These are phyloP conservation scores for Ctenoplectra terminalis DNA, from an alignment of 1,140 invertebrate species.

Conservation along the genomic window DNA sequence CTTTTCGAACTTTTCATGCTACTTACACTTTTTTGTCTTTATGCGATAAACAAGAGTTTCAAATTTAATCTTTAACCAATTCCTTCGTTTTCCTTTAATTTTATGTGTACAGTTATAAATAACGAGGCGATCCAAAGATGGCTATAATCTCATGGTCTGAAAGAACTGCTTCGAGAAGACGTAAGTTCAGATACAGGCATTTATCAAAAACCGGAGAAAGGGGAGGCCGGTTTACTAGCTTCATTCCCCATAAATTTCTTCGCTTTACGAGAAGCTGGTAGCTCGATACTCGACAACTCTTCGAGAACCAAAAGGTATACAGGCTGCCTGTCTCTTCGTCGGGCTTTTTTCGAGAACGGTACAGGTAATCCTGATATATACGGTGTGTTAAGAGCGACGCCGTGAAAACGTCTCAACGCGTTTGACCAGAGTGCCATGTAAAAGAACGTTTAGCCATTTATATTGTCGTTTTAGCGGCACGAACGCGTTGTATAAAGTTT, in stretches of 20 bases:
- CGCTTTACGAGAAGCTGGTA: not conserved
- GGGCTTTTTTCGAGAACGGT: not conserved
- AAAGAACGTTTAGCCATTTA: constrained; percentile 3
- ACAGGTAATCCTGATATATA: constrained; percentile 34
- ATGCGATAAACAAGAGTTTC: no score
- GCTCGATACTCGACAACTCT: not conserved
- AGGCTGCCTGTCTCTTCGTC: not conserved
- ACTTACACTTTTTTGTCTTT: not conserved
- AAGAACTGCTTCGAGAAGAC: not conserved
- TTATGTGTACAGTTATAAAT: not conserved
- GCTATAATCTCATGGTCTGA: not conserved
- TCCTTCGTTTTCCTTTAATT: no score
- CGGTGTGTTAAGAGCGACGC: constrained; percentile 1
- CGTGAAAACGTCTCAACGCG: not conserved
- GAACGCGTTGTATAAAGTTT: not conserved
- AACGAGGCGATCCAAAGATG: not conserved
- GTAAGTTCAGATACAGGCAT: not conserved
- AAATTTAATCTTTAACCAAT: not conserved
- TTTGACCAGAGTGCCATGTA: not conserved
- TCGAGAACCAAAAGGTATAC: not conserved
- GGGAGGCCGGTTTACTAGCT: not conserved
- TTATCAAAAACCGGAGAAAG: not conserved
- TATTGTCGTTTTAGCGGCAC: not conserved
- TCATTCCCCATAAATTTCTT: not conserved
- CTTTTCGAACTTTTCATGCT: not conserved